Conservation (phyloP, 2,113 vertebrate genomes). For the Nasalis larvatus region DNA sequence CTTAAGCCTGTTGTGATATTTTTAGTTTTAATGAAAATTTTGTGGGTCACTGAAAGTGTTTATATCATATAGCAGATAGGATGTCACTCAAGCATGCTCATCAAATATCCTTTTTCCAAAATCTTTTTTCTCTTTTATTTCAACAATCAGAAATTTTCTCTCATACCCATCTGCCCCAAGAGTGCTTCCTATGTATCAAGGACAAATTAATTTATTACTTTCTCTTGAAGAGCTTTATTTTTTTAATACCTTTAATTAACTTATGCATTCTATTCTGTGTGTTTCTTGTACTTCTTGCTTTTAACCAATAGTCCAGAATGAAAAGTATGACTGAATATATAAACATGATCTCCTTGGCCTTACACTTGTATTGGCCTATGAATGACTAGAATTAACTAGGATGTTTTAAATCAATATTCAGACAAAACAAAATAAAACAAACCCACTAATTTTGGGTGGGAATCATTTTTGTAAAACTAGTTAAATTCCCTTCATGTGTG, state of each 20-base stretch:
- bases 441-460: not conserved
- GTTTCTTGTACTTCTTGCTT: not conserved
- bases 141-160: not conserved
- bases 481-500: not conserved
- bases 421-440: not conserved
- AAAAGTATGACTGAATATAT: not conserved
- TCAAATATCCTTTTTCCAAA: not conserved
- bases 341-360: not conserved
- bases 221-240: not conserved
- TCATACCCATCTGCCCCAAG: not conserved
- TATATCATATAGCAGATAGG: not conserved
- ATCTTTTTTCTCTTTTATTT: not conserved
- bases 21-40: not conserved
- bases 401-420: not conserved
- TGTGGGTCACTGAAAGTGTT: not conserved
- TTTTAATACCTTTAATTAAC: slow-evolving; percentile 15
- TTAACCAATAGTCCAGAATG: not conserved
- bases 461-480: not conserved
- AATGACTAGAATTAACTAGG: not conserved
- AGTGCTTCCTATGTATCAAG: not conserved
- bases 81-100: not conserved
- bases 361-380: not conserved
- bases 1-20: not conserved
- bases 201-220: not conserved
- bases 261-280: not conserved